Conservation (phyloP, 2,113 vertebrate species). For the Murina feae region DNA sequence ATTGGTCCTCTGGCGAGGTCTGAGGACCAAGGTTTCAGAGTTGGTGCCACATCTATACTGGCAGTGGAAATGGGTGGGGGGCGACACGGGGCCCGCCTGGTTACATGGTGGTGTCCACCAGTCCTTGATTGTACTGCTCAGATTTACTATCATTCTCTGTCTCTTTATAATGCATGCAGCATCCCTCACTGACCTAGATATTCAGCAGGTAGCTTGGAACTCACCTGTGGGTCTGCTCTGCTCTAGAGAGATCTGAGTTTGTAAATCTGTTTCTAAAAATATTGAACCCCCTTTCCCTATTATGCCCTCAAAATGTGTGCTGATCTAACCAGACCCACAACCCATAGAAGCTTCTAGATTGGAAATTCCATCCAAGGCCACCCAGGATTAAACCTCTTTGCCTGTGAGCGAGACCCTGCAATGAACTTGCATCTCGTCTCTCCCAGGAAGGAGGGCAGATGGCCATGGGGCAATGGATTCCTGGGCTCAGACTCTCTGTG, state of each 20-base stretch:
- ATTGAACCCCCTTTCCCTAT: neutral
- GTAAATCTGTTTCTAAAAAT: neutral
- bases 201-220: neutral
- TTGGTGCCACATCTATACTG: neutral
- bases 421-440: neutral
- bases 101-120: neutral
- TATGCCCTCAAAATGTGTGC: neutral
- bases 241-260: neutral
- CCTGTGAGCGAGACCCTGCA: neutral
- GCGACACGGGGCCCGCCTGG: neutral
- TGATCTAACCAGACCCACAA: neutral
- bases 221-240: neutral
- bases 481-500: neutral
- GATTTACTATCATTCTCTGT: neutral
- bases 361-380: neutral
- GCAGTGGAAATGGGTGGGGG: neutral
- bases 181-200: neutral
- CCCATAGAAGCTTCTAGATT: neutral
- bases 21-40: neutral
- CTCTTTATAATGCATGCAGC: neutral
- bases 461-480: neutral
- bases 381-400: neutral
- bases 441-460: neutral
- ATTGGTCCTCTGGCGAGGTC: neutral
- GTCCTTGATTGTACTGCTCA: neutral